Percentiles rank a stretch among this genome's conserved stretches.
Evolutionary conservation across 2,113 vertebrate species (phyloP).

Genomic region (Phrynosoma blainvillii): DNA sequence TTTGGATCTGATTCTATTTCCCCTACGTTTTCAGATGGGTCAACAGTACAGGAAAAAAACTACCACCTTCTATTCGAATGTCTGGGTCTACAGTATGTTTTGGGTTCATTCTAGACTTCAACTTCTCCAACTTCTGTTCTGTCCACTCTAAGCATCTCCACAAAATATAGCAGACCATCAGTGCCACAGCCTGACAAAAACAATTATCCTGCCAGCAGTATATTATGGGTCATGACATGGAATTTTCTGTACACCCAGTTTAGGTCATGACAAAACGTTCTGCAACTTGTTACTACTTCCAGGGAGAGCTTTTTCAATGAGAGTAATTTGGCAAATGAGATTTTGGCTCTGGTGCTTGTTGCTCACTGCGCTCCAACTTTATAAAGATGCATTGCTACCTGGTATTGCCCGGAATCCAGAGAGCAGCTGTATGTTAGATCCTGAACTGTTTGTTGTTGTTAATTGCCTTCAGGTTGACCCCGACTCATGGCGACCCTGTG

Average conservation of each 20-base stretch:
- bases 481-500: no score
- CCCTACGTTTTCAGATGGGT: neutral
- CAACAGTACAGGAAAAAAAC: neutral
- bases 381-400: neutral
- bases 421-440: neutral
- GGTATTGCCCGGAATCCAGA: no score
- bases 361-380: neutral
- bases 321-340: no score
- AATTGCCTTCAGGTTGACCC: no score
- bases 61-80: neutral
- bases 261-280: neutral
- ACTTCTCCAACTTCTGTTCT: neutral
- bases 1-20: neutral
- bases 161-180: neutral
- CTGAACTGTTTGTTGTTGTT: neutral
- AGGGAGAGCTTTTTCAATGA: neutral
- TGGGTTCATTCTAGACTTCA: no score
- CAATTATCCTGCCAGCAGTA: neutral
- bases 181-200: neutral
- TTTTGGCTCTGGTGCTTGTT: neutral
- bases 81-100: no score
- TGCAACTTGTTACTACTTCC: neutral
- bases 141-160: neutral
- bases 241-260: neutral
- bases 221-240: neutral